Base-by-base conservation (phyloP, 1,140 invertebrate species). In the Reticulitermes speratus region DNA sequence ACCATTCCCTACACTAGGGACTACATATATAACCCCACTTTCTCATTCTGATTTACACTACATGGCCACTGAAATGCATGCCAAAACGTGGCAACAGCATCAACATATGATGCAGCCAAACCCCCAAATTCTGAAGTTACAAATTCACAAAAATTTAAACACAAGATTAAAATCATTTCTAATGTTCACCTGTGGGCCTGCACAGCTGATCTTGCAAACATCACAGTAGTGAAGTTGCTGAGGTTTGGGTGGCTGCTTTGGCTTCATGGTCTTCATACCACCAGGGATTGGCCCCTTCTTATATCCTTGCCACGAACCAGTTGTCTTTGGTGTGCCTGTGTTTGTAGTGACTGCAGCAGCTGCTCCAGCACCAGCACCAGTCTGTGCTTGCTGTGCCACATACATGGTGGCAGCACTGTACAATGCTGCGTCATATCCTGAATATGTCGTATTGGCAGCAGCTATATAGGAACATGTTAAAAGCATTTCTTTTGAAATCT, bases 171-270 rank as follows among this genome's bases (percentile, higher is more conserved):
- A 55, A 55, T 55, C 14, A 19, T 55, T 55, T 16, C 45, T 55
- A 38, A 25, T 83, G 25, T 16, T 44, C 25, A 95, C 95, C 93
- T 97, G 97, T 5, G 97, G 97, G 2, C 98, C 98, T 88, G 97
- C 98, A 92, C 98, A 99, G 87, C 97, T 99, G 89, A 99, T 99
- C 90, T 99, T 99, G 91, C 98, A 99, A 9, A 99, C 97, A 91
- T 99, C 97, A 90, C 97, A 98, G 91, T 98, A 98, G 91, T 98
- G 97, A 84, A 98, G 92, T 89, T 98, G 97, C 89, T 98, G 97
- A 25, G 97, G 96, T 89, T 97, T 97, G 2, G 96, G 96, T 25
- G 96, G 95, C 25, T 95, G 94, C 91, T 97, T 97, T 2, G 95
- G 93, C 86, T 95, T 91, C 90, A 94, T 94, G 88, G 92, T 92